A percentile compares a stretch with the other conserved stretches of the same genome.
Evolutionary conservation across 2,797 vertebrate species (phyloP).

Genomic region (Miichthys miiuy): DNA sequence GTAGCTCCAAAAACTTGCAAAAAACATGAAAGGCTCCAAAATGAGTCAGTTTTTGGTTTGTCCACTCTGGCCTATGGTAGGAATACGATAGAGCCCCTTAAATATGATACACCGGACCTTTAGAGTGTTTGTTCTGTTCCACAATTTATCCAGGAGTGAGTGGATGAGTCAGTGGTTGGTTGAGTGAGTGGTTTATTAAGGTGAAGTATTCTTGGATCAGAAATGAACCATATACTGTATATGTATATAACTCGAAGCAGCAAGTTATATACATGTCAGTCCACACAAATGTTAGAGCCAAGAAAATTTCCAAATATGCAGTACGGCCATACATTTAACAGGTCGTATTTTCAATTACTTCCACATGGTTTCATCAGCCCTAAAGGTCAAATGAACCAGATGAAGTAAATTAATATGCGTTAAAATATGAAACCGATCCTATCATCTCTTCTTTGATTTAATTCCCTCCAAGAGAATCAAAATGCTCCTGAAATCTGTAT

Average conservation of each 20-base stretch:
- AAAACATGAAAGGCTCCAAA: too few species aligned
- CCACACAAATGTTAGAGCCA: neutral
- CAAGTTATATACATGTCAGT: too few species aligned
- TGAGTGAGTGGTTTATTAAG: neutral
- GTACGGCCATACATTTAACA: neutral
- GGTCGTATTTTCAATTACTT: neutral
- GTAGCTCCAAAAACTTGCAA: too few species aligned
- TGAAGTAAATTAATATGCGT: neutral
- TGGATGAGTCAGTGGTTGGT: neutral
- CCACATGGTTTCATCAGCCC: neutral
- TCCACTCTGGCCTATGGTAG: too few species aligned
- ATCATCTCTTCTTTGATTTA: neutral
- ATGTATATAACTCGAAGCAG: neutral
- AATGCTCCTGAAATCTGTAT: neutral
- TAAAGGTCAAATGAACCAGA: neutral
- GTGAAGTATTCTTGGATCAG: neutral
- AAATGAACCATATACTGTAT: neutral
- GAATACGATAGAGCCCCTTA: too few species aligned
- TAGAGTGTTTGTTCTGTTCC: too few species aligned
- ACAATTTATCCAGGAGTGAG: too few species aligned
- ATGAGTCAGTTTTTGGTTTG: too few species aligned
- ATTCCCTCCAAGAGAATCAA: neutral
- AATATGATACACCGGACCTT: too few species aligned
- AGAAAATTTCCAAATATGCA: neutral
- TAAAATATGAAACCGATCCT: neutral